Base-by-base conservation (phyloP, 1,140 invertebrate species). In the Acromyrmex echinatior region DNA sequence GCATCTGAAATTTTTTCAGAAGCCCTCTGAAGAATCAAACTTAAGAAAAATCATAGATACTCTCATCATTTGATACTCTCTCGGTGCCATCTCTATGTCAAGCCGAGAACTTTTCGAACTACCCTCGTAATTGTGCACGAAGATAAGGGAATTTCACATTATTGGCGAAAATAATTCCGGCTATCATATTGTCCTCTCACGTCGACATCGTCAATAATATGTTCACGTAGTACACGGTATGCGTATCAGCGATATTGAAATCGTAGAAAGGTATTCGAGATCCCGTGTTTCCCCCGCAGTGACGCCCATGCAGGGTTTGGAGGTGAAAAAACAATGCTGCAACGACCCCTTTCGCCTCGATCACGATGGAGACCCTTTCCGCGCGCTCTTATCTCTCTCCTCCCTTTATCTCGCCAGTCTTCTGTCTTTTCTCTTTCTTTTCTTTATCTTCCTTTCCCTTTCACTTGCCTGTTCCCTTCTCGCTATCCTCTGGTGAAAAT, bases 281-380 rank as follows among this genome's bases (percentile, higher is more conserved):
- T 51, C n/a, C 21, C 25, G 70, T 7, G 79, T 76, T 87, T 87
- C 73, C 77, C 76, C 77, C 73, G 80, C 68, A 86, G 76, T 84
- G 77, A 78, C 87, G 79, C 12, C 86, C 86, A 87, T 86, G 87
- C 91, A 87, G 85, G 86, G 86, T 89, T 86, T 87, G 56, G 78
- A 91, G 88, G 85, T 86, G 92, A 92, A 91, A 92, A 92, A 92
- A 92, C 92, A 94, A 92, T 93, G 87, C 86, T 53, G 70, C 74
- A 82, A 88, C 87, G 90, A 88, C 84, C 86, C 84, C 63, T 79
- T 85, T 56, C 84, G 76, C 86, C 81, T 89, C 91, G 80, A 90
- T 92, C 86, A 78, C 76, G 63, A 84, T 66, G 65, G 70, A 86
- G 86, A 68, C 63, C 85, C 63, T 84, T 74, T 58, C 65, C 31